Conservation (phyloP, 2,888 invertebrate genomes). For the Amblyteles armatorius region DNA sequence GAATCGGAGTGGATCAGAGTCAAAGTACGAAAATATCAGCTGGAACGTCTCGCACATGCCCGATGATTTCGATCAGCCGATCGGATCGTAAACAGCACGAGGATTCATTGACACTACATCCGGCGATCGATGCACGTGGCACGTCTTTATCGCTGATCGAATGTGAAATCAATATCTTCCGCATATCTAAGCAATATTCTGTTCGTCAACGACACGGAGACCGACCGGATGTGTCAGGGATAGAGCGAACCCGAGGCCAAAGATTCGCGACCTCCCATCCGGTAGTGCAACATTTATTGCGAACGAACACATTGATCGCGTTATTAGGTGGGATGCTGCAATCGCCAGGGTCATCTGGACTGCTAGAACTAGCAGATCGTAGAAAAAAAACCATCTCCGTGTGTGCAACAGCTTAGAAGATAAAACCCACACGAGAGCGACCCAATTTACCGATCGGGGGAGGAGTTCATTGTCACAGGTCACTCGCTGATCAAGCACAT, state of each 20-base stretch:
- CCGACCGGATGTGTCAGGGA: constrained; percentile 28
- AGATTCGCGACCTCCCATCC: constrained; percentile 32
- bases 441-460: constrained; percentile 15
- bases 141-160: neutral
- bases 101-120: constrained; percentile 23
- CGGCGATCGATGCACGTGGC: constrained; percentile 29
- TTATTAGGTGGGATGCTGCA: constrained; percentile 1
- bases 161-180: constrained; percentile 21
- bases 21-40: neutral
- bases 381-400: constrained; percentile 14
- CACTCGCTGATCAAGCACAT: constrained; percentile 66
- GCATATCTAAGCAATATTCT: constrained; percentile 2
- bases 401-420: constrained; percentile 30
- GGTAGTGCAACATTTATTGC: neutral
- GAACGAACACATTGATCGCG: neutral
- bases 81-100: constrained; percentile 5
- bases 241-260: constrained; percentile 12
- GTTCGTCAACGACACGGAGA: neutral
- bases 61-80: neutral
- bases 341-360: neutral
- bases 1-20: neutral
- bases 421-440: constrained; percentile 7
- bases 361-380: neutral
- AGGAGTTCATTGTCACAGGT: constrained; percentile 37
- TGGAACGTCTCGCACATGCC: neutral